A percentile compares a stretch with the other conserved stretches of the same genome.
Conservation (phyloP, 2,888 invertebrate genomes). For the Stenodema calcarata region DNA sequence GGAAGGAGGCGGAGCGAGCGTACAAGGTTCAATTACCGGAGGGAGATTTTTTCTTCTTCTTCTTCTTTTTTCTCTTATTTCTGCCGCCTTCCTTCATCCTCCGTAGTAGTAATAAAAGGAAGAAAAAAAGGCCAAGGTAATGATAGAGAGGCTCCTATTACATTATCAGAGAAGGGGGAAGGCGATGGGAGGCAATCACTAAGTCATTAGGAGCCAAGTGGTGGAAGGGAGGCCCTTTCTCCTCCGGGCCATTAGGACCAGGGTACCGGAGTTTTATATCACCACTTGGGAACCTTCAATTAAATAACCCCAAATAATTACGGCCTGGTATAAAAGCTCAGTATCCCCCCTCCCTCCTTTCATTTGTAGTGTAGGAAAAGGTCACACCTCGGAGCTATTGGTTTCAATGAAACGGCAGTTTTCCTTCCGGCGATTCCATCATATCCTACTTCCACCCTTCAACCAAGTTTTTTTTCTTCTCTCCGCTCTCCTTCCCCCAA, state of each 20-base stretch:
- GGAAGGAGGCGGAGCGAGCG: not conserved
- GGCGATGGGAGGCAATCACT: slow-evolving; percentile 32
- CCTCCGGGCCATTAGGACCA: not conserved
- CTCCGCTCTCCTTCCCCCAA: not conserved
- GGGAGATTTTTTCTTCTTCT: not conserved
- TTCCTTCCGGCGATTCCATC: not conserved
- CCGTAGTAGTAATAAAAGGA: slow-evolving; percentile 19
- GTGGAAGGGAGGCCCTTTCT: not conserved
- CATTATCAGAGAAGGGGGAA: slow-evolving; percentile 20
- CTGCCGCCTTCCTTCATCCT: not conserved
- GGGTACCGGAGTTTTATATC: slow-evolving; percentile 24
- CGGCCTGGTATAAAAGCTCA: not conserved
- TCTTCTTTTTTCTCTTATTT: not conserved
- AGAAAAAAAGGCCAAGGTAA: slow-evolving; percentile 4
- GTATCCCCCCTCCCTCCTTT: not conserved
- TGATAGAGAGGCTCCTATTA: slow-evolving; percentile 34
- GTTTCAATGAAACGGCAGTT: slow-evolving; percentile 11
- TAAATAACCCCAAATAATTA: slow-evolving; percentile 30
- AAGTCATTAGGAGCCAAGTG: slow-evolving; percentile 19
- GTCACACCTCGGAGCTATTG: slow-evolving; percentile 2
- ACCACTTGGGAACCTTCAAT: slow-evolving; percentile 31
- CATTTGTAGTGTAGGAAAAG: not conserved
- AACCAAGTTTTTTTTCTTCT: not conserved
- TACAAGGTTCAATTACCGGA: slow-evolving; percentile 28
- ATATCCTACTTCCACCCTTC: not conserved